Conservation (phyloP, 2,888 invertebrate species). For the Carcina quercana region DNA sequence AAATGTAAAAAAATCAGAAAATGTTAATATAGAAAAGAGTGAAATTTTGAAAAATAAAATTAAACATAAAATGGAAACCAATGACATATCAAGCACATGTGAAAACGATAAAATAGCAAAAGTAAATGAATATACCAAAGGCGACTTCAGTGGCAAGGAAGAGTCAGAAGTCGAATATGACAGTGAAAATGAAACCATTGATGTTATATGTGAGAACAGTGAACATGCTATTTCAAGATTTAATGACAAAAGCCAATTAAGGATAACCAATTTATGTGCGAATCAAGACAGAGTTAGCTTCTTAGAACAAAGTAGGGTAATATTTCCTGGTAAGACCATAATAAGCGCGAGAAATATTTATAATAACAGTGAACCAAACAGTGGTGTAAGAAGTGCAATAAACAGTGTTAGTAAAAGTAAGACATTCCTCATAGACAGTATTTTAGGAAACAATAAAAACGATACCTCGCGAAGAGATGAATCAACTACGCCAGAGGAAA, state of each 20-base stretch:
- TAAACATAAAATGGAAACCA: slow-evolving; percentile 37
- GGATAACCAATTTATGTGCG: slow-evolving; percentile 25
- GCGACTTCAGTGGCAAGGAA: slow-evolving; percentile 33
- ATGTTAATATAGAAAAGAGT: too few species aligned
- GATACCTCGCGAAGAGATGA: slow-evolving; percentile 25
- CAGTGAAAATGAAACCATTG: slow-evolving; percentile 67
- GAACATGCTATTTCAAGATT: slow-evolving; percentile 22
- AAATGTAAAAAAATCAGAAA: too few species aligned
- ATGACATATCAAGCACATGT: slow-evolving; percentile 64
- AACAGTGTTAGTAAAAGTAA: slow-evolving; percentile 50
- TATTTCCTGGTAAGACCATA: slow-evolving; percentile 36
- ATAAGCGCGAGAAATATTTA: slow-evolving; percentile 29
- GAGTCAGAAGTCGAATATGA: slow-evolving; percentile 53
- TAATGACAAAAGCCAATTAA: slow-evolving; percentile 26
- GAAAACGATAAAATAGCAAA: slow-evolving; percentile 36
- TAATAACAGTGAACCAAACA: slow-evolving; percentile 29
- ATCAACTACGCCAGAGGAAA: slow-evolving; percentile 25
- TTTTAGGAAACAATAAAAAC: slow-evolving; percentile 60
- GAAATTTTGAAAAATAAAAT: not conserved
- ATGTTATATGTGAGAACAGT: slow-evolving; percentile 63
- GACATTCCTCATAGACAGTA: slow-evolving; percentile 73
- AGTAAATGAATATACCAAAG: slow-evolving; percentile 29
- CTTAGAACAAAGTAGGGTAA: slow-evolving; percentile 36
- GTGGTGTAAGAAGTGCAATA: slow-evolving; percentile 25
- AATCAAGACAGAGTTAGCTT: slow-evolving; percentile 35